phyloP scores from a whole-genome alignment of 2,888 invertebrate genomes.

The Lasioglossum lativentre region DNA sequence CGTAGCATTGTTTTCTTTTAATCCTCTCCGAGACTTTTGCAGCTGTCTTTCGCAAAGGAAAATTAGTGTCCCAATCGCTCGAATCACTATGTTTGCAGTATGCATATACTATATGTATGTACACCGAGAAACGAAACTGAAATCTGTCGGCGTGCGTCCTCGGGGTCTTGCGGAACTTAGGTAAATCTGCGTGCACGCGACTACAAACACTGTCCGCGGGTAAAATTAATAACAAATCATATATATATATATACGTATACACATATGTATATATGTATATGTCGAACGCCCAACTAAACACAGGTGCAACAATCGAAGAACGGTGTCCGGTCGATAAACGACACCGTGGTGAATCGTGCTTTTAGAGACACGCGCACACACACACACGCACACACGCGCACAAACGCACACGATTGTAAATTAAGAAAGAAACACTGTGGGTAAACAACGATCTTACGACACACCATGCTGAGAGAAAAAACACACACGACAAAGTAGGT shows the following conservation, averaged over 20 bases:
- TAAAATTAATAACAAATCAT: constrained; percentile 8
- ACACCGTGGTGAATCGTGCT: constrained; percentile 46
- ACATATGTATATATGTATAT: too few relatives aligned
- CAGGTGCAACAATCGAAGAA: constrained; percentile 25
- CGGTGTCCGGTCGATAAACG: constrained; percentile 31
- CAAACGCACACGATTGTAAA: neutral
- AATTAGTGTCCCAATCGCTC: constrained; percentile 10
- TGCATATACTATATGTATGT: neutral
- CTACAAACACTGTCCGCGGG: constrained; percentile 4
- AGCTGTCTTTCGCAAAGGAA: neutral
- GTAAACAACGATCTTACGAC: constrained; percentile 38
- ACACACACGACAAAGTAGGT: constrained; percentile 9
- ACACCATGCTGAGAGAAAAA: constrained; percentile 60
- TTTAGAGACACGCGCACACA: constrained; percentile 11
- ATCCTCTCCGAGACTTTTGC: neutral
- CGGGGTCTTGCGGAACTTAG: neutral
- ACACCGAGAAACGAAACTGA: constrained; percentile 30
- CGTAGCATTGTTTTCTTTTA: neutral
- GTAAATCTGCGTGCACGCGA: constrained; percentile 39
- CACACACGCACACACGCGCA: neutral
- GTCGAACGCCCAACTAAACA: constrained; percentile 8
- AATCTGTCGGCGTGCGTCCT: neutral
- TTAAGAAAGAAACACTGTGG: constrained; percentile 12
- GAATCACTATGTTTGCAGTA: constrained; percentile 19
- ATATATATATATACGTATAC: too few relatives aligned